Evolutionary conservation across 1,140 invertebrate genomes (phyloP).

Genomic region (Lucilia sericata): DNA sequence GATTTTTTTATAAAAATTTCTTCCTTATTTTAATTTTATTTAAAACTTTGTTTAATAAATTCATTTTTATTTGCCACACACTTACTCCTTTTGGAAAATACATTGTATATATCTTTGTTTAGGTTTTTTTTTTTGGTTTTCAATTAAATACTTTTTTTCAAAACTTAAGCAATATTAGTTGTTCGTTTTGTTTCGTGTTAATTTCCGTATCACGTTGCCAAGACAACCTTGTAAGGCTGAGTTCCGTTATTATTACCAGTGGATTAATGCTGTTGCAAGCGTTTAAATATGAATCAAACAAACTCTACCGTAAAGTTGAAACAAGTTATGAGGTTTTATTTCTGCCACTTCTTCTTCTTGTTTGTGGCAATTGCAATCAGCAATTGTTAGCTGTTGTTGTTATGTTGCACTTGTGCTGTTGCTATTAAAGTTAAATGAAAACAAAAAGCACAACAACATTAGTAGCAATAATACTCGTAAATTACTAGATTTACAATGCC

Average conservation of each 20-base stretch:
- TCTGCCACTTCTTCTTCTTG: too few relatives aligned
- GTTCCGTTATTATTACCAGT: conserved; percentile 34
- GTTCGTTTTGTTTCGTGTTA: conserved; percentile 30
- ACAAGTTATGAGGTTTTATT: background rate
- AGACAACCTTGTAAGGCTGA: conserved; percentile 31
- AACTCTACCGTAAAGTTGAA: background rate
- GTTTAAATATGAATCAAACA: conserved; percentile 36
- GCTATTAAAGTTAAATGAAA: background rate
- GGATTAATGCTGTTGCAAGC: background rate
- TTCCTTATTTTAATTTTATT: too few relatives aligned
- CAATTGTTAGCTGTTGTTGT: background rate
- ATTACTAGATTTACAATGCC: background rate
- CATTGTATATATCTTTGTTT: background rate
- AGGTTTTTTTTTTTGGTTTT: background rate
- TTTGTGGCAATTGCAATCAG: background rate
- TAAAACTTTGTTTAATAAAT: background rate
- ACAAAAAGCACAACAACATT: background rate
- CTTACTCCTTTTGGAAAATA: conserved; percentile 36
- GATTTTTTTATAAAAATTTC: too few relatives aligned
- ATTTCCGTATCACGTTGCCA: conserved; percentile 32
- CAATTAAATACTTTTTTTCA: background rate
- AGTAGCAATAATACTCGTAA: background rate
- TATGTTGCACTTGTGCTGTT: background rate
- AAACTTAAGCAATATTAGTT: background rate
- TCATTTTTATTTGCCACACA: background rate